Evolutionary conservation across 2,797 vertebrate species (phyloP), one percentile per base, ranked within the genome.

Genomic region (Huso huso): DNA sequence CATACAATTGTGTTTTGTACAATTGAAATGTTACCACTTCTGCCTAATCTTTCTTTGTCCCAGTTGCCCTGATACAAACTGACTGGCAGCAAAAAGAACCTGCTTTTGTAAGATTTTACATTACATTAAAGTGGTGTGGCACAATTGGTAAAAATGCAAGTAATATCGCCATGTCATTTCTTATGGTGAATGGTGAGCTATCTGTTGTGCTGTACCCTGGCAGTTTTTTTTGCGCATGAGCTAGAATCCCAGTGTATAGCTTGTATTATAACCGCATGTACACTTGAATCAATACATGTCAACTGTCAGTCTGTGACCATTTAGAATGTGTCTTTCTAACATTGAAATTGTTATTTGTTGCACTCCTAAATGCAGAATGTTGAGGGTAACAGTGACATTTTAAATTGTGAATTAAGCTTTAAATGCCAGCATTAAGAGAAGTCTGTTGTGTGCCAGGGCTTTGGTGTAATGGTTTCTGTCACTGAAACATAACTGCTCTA

Each of bases 231-330:
- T 83, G 83, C 87, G 83, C 86, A 91, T 91, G 88, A 89, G 65
- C 78, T 83, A 87, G 79, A 86, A 85, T 86, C 82, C 79, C 88
- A 86, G 84, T 87, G 85, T 76, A 81, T 86, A 83, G 82, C 83
- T 82, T 87, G 81, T 85, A 75, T 88, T 58, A 86, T 87, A 86
- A 82, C 73, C 84, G 86, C 87, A 90, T 76, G 67, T 89, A 81
- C 81, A 37, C 23, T 37, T 37, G 4, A 37, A 76, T 66, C 18
- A 61, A 49, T 23, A 49, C 58, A 15, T 51, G 23, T 60, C 18
- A 3, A 37, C 23, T 37, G 23, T 37, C 23, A 37, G 23, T 37
- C 23, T 37, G 2, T 4, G 4, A 37, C 23, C 23, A 37, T 37
- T 37, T 37, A 3, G 23, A 37, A 37, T 37, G 23, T 37, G 23